phyloP scores from a whole-genome alignment of 1,140 invertebrate species.

The Pectinophora gossypiella region DNA sequence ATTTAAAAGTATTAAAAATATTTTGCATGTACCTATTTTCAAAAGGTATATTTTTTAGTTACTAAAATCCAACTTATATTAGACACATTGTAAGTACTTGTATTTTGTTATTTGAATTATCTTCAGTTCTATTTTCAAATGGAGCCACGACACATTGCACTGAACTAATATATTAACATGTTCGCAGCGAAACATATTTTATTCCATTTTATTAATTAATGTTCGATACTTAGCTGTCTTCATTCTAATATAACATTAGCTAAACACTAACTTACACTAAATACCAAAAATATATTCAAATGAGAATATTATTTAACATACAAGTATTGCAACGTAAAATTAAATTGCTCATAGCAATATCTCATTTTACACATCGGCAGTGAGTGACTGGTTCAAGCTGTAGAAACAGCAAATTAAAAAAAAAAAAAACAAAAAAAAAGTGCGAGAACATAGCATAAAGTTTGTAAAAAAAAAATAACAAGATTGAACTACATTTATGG shows the following conservation, averaged over 20 bases:
- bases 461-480: conserved; percentile 5
- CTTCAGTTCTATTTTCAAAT: no score
- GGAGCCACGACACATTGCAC: no score
- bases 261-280: neutral
- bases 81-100: no score
- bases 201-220: neutral
- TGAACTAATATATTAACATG: conserved; percentile 11
- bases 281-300: conserved; percentile 7
- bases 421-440: conserved; percentile 7
- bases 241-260: neutral
- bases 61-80: no score
- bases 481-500: conserved; percentile 8
- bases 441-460: conserved; percentile 36
- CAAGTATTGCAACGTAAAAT: conserved; percentile 54
- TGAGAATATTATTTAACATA: conserved; percentile 32
- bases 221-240: no score
- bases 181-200: neutral
- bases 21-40: no score
- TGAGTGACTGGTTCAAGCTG: conserved; percentile 55
- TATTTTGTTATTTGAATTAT: no score
- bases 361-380: conserved; percentile 49
- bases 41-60: no score
- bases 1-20: no score
- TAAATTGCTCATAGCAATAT: conserved; percentile 54
- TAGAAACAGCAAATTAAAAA: conserved; percentile 21